phyloP scores from a whole-genome alignment of 2,113 vertebrate genomes.

The Sorex fumeus region DNA sequence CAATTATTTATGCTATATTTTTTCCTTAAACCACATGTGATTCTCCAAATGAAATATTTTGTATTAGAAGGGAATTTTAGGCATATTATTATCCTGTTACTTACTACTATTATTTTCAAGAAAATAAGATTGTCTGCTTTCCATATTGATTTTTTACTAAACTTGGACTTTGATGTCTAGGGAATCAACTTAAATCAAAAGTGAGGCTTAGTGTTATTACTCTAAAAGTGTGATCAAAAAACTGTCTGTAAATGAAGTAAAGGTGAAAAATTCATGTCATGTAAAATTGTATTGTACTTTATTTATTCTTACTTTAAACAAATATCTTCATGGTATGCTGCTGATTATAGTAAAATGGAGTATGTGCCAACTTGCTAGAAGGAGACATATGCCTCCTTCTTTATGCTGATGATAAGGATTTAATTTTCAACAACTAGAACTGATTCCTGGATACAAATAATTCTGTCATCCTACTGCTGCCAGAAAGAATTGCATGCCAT shows the following conservation, averaged over 20 bases:
- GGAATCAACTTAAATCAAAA: background rate
- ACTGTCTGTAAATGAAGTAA: background rate
- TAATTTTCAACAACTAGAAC: conserved; percentile 68
- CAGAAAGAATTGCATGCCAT: conserved; percentile 12
- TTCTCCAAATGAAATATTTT: conserved; percentile 19
- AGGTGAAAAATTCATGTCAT: background rate
- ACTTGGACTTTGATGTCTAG: background rate
- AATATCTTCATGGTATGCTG: background rate
- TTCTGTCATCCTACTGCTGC: background rate
- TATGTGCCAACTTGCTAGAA: background rate
- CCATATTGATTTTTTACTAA: conserved; percentile 1
- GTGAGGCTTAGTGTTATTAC: background rate
- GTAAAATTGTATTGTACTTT: conserved; percentile 18
- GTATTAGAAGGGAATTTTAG: background rate
- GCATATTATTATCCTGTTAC: background rate
- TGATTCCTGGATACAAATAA: conserved; percentile 72
- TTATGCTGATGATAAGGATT: conserved; percentile 2
- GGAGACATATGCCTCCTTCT: conserved; percentile 25
- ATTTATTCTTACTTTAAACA: conserved; percentile 54
- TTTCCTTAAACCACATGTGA: background rate
- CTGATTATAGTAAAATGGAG: conserved; percentile 1
- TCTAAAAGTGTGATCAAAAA: background rate
- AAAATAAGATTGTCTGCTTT: conserved; percentile 36
- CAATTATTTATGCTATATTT: background rate
- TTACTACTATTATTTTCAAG: conserved; percentile 40